Conservation (phyloP, 64 coral and sea anemone genomes). For the Porites lutea region DNA sequence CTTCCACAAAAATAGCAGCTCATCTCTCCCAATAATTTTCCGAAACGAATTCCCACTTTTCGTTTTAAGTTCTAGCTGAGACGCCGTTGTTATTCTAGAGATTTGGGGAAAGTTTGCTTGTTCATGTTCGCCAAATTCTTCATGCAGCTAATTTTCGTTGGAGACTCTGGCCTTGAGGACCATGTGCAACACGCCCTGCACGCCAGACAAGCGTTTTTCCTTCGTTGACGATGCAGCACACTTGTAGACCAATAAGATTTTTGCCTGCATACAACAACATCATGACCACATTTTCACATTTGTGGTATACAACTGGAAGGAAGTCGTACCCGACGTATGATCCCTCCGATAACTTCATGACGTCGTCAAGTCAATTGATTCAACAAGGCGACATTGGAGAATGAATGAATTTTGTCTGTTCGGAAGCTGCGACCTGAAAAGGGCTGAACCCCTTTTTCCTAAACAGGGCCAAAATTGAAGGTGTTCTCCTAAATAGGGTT, state of each 20-base stretch:
- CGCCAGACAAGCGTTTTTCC: slow-evolving; percentile 14
- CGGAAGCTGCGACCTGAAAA: too few relatives aligned
- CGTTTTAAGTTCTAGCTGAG: too few relatives aligned
- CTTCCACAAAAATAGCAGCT: not conserved
- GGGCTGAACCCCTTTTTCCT: too few relatives aligned
- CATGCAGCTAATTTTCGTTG: not conserved
- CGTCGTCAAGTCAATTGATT: slow-evolving; percentile 27
- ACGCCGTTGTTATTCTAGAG: not conserved
- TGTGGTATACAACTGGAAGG: slow-evolving; percentile 35
- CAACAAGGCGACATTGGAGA: slow-evolving; percentile 18
- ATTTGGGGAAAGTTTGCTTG: not conserved
- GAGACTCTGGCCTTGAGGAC: slow-evolving; percentile 19
- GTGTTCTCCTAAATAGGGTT: too few relatives aligned
- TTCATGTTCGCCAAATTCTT: not conserved
- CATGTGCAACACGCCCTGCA: slow-evolving; percentile 5
- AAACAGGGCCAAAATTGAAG: too few relatives aligned
- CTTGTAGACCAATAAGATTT: slow-evolving; percentile 15
- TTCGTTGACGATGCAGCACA: slow-evolving; percentile 21
- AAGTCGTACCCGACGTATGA: slow-evolving; percentile 50
- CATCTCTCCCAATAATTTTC: not conserved
- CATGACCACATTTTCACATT: slow-evolving; percentile 35
- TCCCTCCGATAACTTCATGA: slow-evolving; percentile 55
- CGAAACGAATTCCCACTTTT: not conserved
- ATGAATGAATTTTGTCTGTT: not conserved
- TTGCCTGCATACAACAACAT: slow-evolving; percentile 30